Evolutionary conservation across 2,888 invertebrate species (phyloP).

Genomic region (Zootermopsis nevadensis): DNA sequence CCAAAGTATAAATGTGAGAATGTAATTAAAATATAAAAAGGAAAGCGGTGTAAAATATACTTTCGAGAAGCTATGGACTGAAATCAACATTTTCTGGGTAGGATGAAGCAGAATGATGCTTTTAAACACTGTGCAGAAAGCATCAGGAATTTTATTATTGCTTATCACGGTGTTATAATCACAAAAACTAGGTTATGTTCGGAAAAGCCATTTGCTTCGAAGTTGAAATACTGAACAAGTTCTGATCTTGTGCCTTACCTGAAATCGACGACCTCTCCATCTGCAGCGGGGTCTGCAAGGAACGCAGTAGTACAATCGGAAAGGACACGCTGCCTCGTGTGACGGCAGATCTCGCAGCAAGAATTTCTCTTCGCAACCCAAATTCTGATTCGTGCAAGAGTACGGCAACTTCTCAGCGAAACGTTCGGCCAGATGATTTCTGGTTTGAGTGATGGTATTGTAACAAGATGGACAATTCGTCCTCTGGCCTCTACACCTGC

Average conservation of each 20-base stretch:
- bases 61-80: too few relatives aligned
- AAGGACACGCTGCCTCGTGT: background rate
- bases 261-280: background rate
- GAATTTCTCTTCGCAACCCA: background rate
- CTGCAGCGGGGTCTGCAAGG: slow-evolving; percentile 21
- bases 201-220: too few relatives aligned
- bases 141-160: too few relatives aligned
- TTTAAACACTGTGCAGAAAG: too few relatives aligned
- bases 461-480: background rate
- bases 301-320: background rate
- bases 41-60: too few relatives aligned
- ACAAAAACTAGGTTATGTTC: background rate
- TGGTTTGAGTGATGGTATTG: background rate
- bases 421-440: background rate
- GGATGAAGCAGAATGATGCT: too few relatives aligned
- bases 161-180: background rate
- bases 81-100: too few relatives aligned
- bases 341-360: background rate
- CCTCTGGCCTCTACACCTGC: background rate
- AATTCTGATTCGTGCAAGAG: background rate
- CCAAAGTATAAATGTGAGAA: too few relatives aligned
- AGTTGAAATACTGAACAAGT: background rate
- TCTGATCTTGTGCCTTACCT: background rate
- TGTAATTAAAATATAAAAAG: too few relatives aligned
- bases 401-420: background rate